Evolutionary conservation across 2,113 vertebrate species (phyloP), one percentile per base, ranked within the genome.

Genomic region (Cyphomyrus plagiostoma): DNA sequence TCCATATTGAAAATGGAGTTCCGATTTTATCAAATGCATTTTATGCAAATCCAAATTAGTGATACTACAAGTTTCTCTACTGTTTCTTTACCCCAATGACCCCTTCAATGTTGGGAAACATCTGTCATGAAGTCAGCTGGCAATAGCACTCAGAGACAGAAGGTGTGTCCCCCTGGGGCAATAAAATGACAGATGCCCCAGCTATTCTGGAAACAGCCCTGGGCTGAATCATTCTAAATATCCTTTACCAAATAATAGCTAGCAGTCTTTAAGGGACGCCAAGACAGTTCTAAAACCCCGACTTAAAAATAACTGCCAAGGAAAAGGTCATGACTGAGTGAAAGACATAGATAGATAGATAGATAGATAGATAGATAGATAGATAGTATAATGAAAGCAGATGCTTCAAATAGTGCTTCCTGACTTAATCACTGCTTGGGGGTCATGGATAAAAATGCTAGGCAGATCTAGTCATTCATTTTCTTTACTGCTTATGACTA

Each of bases 121-220:
- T 48, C 82, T 84, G 82, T 42, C 82, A 84, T 84, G 42, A 46
- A 84, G 39, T 46, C 82, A 84, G 39, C 42, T 48, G 74, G 23
- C 82, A 84, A 23, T 21, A 46, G 82, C 45, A 84, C 19, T 84
- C 45, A 45, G 74, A 42, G 30, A 80, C 74, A 42, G 35, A 80
- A 80, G 74, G 74, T 80, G 74, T 80, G 74, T 42, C 74, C 74
- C 82, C 82, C 82, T 9, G 5, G 39, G 82, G 82, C 82, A 84
- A 84, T 84, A 46, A 84, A 23, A 48, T 46, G 48, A 45, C 82
- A 84, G 82, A 48, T 46, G 82, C 19, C 82, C 39, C 45, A 84
- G 8, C 45, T 46, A 84, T n/a, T 10, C 17, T 84, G 82, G 82
- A 48, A 84, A n/a, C 74, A 42, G 74, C 74, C 35, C 35, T 15